Evolutionary conservation across 2,113 vertebrate species (phyloP), one percentile per base, ranked within the genome.

Genomic region (Anas platyrhynchos): DNA sequence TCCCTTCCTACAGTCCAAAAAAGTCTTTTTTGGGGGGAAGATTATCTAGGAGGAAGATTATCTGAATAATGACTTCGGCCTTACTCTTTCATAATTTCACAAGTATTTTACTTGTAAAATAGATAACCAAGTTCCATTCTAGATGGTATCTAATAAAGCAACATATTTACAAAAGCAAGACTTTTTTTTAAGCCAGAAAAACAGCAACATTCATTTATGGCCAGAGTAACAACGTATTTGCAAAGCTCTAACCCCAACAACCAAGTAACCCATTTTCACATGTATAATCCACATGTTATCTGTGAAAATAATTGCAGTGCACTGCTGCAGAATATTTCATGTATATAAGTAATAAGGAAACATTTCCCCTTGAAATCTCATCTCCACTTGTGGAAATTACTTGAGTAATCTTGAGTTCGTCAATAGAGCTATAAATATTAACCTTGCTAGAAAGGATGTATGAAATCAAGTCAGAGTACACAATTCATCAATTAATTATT

Each of bases 1-100:
- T 20, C 20, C 46, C 46, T 21, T 48, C 20, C 20, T 48, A 48
- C 46, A 10, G 5, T 34, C 27, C 1, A 8, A 0, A 0, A 36
- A 41, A 0, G 0, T 32, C 32, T 25, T 41, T 41, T 41, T 41
- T 12, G 5, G 11, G 13, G 82, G n/a, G 5, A 7, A 89, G 9
- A 63, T 14, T 36, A 15, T 36, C 26, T 63, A 41, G 41, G 15
- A 85, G n/a, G 5, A 7, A 89, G 9, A 63, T 14, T 36, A 15
- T 36, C 26, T 63, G 34, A 23, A 16, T 9, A 88, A 65, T 20
- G 1, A 17, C 29, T 74, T 78, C 23, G 68, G 46, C 20, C 13
- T 84, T 36, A 72, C 9, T 20, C 73, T 50, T 62, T 38, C 12
- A 11, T 7, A 48, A 68, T 63, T 87, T 77, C 63, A 73, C 10